Evolutionary conservation across 2,888 invertebrate genomes (phyloP), one percentile per base, ranked within the genome.

Genomic region (Nymphalis c-album): DNA sequence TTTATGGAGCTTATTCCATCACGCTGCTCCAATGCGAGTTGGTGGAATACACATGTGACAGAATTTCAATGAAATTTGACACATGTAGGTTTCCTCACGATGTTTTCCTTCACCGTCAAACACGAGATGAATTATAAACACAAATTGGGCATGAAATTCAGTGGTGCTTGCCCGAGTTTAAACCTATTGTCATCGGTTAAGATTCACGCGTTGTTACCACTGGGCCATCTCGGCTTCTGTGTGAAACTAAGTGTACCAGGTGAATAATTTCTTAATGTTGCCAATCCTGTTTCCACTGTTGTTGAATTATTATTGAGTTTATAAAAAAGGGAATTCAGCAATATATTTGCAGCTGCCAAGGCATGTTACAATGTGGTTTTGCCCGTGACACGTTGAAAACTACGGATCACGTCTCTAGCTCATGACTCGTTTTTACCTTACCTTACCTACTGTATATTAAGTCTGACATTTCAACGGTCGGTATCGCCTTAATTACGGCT

Each of bases 381-480:
- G 51, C 50, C 65, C 66, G 66, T 70, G 69, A 70, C 67, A 63
- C 66, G 53, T 67, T 60, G 65, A 67, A 71, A 72, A 67, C 47
- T 71, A 60, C 59, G 71, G 74, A 74, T 75, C 75, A 76, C 75
- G 77, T 76, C 64, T 70, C 63, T 60, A 68, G 65, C 63, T 63
- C 77, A 79, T 76, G 77, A 79, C 78, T 66, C 63, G 75, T 71
- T 88, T 87, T 87, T 86, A 78, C 77, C 81, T 80, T 81, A 31
- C 26, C 26, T 31, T 31, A 31, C 26, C 26, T 31, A 80, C 75
- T 74, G 69, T 76, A 80, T 79, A 81, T 85, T 81, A 79, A 77
- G 78, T 79, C 78, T 86, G 87, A 84, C 87, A 90, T 90, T 89
- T 87, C 81, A 88, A 86, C 85, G 80, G 78, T 76, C 80, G 78